These are phyloP conservation scores for Oreochromis niloticus DNA, from an alignment of 2,113 vertebrate genomes.

Conservation along the genomic window DNA sequence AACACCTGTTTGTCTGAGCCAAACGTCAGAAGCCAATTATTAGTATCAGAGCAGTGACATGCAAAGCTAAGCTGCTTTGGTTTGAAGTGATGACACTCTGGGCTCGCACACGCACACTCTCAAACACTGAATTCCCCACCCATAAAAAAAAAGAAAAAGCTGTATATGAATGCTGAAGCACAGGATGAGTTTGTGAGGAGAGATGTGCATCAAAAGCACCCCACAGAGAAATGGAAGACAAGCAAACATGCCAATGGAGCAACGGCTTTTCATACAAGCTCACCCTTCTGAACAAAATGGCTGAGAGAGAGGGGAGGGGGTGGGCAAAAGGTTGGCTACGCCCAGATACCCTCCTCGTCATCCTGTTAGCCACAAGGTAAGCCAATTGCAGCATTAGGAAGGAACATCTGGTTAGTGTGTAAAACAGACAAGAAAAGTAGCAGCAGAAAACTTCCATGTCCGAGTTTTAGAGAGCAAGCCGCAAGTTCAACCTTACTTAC, in stretches of 20 bases:
- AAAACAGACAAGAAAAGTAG: neutral
- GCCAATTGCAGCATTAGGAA: conserved; percentile 69
- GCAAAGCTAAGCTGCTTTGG: conserved; percentile 26
- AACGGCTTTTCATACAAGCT: conserved; percentile 52
- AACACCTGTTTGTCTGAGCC: neutral
- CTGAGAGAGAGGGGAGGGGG: conserved; percentile 50
- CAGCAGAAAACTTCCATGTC: neutral
- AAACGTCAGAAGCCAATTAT: neutral
- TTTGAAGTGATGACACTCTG: neutral
- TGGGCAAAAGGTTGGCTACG: conserved; percentile 62
- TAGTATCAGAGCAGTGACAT: neutral
- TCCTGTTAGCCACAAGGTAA: conserved; percentile 68
- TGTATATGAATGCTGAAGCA: neutral
- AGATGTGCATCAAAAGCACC: neutral
- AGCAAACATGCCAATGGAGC: conserved; percentile 31
- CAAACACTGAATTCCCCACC: neutral
- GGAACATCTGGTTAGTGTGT: conserved; percentile 65
- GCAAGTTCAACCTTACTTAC: neutral
- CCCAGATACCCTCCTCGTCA: conserved; percentile 80
- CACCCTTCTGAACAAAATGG: conserved; percentile 74
- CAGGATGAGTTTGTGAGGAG: neutral
- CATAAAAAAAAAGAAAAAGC: neutral
- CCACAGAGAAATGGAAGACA: conserved; percentile 9
- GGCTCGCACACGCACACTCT: neutral
- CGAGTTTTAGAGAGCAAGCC: neutral